Percentiles rank a stretch among this genome's conserved stretches.
phyloP scores from a whole-genome alignment of 2,797 vertebrate genomes.

The Philypnodon macrostomus region DNA sequence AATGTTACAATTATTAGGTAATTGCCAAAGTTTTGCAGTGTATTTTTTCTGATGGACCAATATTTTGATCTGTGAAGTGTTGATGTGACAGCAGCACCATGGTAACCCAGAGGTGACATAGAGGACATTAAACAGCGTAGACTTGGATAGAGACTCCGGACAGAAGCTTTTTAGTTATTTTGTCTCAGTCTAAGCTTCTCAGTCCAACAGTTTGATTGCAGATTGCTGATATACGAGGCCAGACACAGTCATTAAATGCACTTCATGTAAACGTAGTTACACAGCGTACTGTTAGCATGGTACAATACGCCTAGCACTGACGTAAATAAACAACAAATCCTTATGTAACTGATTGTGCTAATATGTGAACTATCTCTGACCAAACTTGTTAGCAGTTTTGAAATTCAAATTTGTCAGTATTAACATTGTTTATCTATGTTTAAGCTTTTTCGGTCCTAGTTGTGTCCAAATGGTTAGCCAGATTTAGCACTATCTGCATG shows the following conservation, averaged over 20 bases:
- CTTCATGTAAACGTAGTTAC: conserved; percentile 67
- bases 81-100: conserved; percentile 51
- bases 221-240: conserved; percentile 67
- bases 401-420: conserved; percentile 85
- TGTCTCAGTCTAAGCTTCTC: conserved; percentile 47
- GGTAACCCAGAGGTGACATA: conserved; percentile 73
- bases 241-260: conserved; percentile 56
- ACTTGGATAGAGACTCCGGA: conserved; percentile 66
- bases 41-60: not conserved
- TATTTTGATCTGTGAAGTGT: conserved; percentile 50
- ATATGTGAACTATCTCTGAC: conserved; percentile 90
- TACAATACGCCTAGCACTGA: conserved; percentile 78
- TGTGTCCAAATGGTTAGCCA: conserved; percentile 85
- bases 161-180: too few relatives aligned
- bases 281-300: conserved; percentile 72
- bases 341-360: conserved; percentile 85
- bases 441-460: conserved; percentile 84
- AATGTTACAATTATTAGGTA: conserved; percentile 9
- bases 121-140: conserved; percentile 62
- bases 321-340: conserved; percentile 83
- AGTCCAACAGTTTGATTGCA: conserved; percentile 58
- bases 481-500: conserved; percentile 92
- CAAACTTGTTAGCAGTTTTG: conserved; percentile 86
- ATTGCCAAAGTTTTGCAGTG: not conserved
- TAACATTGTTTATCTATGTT: conserved; percentile 87